phyloP scores from a whole-genome alignment of 2,797 vertebrate species.

The Cottoperca gobio region DNA sequence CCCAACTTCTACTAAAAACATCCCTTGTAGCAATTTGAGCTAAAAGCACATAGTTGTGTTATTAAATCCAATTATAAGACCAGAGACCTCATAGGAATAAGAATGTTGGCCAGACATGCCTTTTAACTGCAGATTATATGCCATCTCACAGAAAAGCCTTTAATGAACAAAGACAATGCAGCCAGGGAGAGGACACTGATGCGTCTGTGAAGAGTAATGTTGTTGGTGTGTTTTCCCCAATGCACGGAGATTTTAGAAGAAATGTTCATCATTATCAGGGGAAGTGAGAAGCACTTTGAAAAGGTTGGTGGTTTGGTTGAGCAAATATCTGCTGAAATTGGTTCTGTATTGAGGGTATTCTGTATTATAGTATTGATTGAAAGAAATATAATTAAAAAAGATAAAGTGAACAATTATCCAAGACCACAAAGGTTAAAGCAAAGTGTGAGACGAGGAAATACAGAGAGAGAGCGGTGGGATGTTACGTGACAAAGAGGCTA shows the following conservation, averaged over 20 bases:
- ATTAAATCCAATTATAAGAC: conserved; percentile 70
- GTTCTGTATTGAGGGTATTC: too few relatives aligned
- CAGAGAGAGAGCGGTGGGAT: neutral
- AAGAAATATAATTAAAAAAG: too few relatives aligned
- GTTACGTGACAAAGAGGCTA: neutral
- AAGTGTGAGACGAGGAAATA: neutral
- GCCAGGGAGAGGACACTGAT: conserved; percentile 30
- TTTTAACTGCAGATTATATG: conserved; percentile 39
- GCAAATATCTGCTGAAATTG: neutral
- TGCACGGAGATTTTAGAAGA: conserved; percentile 48
- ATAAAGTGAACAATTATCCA: too few relatives aligned
- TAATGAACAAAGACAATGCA: conserved; percentile 45
- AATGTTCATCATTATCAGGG: conserved; percentile 36
- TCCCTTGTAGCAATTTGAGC: conserved; percentile 49
- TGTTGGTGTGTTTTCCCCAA: conserved; percentile 18
- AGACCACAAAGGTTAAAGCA: neutral
- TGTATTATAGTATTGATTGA: neutral
- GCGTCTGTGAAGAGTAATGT: conserved; percentile 28
- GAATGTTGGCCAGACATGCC: conserved; percentile 46
- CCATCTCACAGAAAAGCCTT: conserved; percentile 46
- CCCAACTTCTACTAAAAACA: conserved; percentile 47
- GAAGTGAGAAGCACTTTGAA: conserved; percentile 16
- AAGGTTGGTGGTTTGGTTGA: neutral
- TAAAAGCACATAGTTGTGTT: conserved; percentile 62
- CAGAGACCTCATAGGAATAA: conserved; percentile 24